Percentiles rank a stretch among this genome's conserved stretches.
These are phyloP conservation scores for Ricordea florida DNA, from an alignment of 92 coral and sea anemone genomes.

Conservation along the genomic window DNA sequence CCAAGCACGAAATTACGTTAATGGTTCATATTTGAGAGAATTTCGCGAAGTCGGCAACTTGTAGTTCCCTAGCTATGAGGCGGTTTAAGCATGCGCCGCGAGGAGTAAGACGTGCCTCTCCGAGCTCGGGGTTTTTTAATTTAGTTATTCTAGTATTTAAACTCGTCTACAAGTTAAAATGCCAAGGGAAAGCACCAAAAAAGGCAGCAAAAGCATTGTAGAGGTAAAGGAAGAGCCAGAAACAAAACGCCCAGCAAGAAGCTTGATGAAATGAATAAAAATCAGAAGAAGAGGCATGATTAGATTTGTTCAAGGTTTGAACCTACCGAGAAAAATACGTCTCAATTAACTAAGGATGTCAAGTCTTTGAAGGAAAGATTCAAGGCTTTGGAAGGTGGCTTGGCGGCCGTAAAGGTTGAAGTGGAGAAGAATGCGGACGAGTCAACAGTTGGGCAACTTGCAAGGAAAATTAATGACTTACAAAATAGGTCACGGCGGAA, in stretches of 20 bases:
- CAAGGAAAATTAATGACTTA: neutral
- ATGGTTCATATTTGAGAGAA: too few relatives aligned
- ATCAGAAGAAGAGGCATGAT: neutral
- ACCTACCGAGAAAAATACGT: neutral
- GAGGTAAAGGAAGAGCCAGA: neutral
- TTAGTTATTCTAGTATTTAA: neutral
- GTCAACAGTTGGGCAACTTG: neutral
- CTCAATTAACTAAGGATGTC: neutral
- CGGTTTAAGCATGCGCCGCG: conserved; percentile 3
- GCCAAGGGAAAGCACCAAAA: neutral
- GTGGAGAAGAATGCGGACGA: neutral
- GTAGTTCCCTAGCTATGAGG: too few relatives aligned
- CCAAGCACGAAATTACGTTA: too few relatives aligned
- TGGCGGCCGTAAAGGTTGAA: neutral
- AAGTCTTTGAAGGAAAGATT: conserved; percentile 1
- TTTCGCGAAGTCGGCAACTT: too few relatives aligned
- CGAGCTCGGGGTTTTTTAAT: neutral
- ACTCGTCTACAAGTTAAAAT: neutral
- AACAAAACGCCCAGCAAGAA: neutral
- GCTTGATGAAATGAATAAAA: neutral
- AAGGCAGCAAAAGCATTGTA: neutral
- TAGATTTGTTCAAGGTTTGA: neutral
- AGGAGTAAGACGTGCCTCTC: neutral
- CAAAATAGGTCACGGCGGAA: conserved; percentile 7
- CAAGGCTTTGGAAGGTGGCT: neutral